Evolutionary conservation across 2,888 invertebrate species (phyloP).

Genomic region (Hedya salicella): DNA sequence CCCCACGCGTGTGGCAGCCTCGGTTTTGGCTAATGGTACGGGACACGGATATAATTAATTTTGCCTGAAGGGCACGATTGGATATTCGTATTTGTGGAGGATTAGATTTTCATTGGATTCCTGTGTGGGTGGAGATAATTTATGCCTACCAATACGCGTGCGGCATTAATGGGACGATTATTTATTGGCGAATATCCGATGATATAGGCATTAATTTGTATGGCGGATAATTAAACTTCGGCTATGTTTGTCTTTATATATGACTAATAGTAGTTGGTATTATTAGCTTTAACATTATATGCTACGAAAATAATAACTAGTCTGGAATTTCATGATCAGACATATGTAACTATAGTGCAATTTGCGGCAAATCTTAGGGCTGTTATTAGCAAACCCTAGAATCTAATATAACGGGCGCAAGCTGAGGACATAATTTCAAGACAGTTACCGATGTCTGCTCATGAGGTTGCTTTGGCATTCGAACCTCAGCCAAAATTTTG

Average conservation of each 20-base stretch:
- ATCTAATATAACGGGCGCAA: no score
- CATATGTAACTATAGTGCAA: no score
- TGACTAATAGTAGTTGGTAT: no score
- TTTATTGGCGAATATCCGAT: constrained; percentile 20
- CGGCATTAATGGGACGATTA: constrained; percentile 29
- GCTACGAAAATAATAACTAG: no score
- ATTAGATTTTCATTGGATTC: constrained; percentile 43
- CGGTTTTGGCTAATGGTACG: constrained; percentile 39
- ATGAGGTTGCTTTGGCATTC: no score
- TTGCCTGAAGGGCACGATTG: constrained; percentile 45
- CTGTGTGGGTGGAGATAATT: constrained; percentile 40
- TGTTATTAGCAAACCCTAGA: no score
- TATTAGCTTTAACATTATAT: no score
- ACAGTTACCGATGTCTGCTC: no score
- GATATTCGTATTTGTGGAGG: constrained; percentile 43
- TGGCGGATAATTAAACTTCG: not conserved
- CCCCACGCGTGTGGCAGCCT: constrained; percentile 6
- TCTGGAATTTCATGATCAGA: no score
- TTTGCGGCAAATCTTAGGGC: no score
- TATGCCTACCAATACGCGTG: constrained; percentile 23
- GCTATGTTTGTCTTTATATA: not conserved
- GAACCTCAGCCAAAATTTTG: no score
- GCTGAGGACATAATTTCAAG: no score
- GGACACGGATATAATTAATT: constrained; percentile 47
- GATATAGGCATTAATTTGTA: constrained; percentile 39